A percentile compares a stretch with the other conserved stretches of the same genome.
These are phyloP conservation scores for Cybosia mesomella DNA, from an alignment of 2,888 invertebrate genomes.

Conservation along the genomic window DNA sequence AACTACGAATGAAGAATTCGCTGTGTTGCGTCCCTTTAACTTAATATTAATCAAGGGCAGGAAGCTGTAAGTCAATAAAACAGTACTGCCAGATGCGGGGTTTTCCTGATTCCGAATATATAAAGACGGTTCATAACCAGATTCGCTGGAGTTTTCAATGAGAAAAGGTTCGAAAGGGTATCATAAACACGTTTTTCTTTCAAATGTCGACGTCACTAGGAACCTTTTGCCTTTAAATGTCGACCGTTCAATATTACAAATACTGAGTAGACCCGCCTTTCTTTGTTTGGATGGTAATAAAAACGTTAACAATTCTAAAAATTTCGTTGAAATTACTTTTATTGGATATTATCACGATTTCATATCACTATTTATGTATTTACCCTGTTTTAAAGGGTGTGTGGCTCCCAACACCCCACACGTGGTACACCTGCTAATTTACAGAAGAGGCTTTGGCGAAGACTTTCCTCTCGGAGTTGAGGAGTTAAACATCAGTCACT, in stretches of 20 bases:
- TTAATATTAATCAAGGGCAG: no score
- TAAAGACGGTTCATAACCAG: neutral
- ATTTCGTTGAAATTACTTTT: no score
- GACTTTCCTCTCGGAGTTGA: no score
- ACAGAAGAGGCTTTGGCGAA: no score
- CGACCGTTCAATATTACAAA: neutral
- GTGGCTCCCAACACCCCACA: no score
- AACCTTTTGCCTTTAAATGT: neutral
- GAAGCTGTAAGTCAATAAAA: neutral
- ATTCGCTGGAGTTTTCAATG: neutral
- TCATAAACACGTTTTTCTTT: conserved; percentile 3
- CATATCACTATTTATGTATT: no score
- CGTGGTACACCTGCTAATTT: no score
- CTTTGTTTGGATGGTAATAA: neutral
- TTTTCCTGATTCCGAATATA: conserved; percentile 1
- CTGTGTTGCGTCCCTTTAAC: no score
- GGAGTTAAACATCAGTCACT: no score
- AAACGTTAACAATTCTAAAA: neutral
- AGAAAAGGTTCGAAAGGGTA: neutral
- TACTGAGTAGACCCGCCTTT: neutral
- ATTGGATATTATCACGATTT: no score
- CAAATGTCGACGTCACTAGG: conserved; percentile 1
- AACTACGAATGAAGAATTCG: no score
- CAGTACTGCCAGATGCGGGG: neutral
- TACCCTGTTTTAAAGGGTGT: no score